phyloP scores from a whole-genome alignment of 2,113 vertebrate genomes.

The Pseudorasbora parva region DNA sequence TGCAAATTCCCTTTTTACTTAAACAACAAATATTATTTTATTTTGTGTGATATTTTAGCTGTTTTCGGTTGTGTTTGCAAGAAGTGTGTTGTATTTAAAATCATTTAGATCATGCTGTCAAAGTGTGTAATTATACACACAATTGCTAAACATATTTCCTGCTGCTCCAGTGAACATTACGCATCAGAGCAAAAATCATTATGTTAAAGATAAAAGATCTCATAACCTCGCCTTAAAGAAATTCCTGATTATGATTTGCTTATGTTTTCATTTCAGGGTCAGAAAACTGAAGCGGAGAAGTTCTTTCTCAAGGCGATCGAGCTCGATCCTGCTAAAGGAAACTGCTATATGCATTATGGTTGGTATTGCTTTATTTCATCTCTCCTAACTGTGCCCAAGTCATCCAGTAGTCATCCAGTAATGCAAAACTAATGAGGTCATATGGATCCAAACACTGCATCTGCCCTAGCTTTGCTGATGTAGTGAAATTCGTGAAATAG shows the following conservation, averaged over 20 bases:
- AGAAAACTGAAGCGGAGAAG: conserved; percentile 92
- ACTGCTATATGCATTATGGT: conserved; percentile 99
- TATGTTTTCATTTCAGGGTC: conserved; percentile 81
- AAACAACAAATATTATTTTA: not conserved
- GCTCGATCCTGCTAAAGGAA: conserved; percentile 95
- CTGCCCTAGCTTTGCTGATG: not conserved
- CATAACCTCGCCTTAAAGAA: not conserved
- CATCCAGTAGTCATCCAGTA: not conserved
- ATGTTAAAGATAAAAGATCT: not conserved
- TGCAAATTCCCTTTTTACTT: not conserved
- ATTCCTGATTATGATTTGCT: conserved; percentile 26
- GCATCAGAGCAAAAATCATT: not conserved
- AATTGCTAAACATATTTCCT: conserved; percentile 5
- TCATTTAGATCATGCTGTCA: not conserved
- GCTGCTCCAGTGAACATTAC: not conserved
- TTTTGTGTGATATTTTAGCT: not conserved
- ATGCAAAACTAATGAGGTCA: conserved; percentile 6
- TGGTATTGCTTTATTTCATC: conserved; percentile 63
- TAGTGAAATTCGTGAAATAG: not conserved
- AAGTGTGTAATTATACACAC: not conserved
- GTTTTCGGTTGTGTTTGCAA: not conserved
- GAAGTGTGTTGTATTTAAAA: not conserved
- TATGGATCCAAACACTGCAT: not conserved
- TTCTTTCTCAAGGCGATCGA: conserved; percentile 97
- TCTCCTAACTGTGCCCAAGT: not conserved